A percentile compares a stretch with the other conserved stretches of the same genome.
Conservation (phyloP, 2,888 invertebrate species). For the Lamellibrachia satsuma region DNA sequence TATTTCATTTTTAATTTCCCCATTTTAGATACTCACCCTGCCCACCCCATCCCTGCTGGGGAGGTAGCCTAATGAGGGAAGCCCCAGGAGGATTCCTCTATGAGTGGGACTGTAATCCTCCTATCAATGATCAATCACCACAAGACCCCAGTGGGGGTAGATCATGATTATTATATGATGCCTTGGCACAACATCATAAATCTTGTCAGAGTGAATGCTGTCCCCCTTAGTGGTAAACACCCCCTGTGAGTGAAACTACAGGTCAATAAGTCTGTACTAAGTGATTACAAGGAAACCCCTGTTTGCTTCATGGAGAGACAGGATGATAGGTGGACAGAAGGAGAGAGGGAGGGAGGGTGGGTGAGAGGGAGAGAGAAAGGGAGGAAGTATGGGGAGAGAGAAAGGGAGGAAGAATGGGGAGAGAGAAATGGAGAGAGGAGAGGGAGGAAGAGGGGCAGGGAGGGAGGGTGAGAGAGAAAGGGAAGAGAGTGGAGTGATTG, state of each 20-base stretch:
- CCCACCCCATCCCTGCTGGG: background rate
- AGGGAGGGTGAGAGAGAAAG: background rate
- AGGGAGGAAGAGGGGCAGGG: background rate
- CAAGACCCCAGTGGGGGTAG: background rate
- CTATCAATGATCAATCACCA: background rate
- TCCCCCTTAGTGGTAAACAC: background rate
- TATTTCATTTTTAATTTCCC: background rate
- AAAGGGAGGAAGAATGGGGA: background rate
- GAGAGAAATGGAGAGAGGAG: background rate
- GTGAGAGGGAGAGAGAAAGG: no score
- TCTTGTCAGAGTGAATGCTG: background rate
- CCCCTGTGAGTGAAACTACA: background rate
- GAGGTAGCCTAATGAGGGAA: conserved; percentile 1
- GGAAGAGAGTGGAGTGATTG: background rate
- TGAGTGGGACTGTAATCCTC: background rate
- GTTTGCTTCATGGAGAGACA: no score
- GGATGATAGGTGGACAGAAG: background rate
- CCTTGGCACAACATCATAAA: background rate
- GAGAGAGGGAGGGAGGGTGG: no score
- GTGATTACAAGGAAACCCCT: no score
- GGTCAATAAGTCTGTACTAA: background rate
- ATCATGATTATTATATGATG: conserved; percentile 4
- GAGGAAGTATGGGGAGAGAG: no score
- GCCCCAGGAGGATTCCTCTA: background rate
- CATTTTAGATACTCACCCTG: background rate